A percentile compares a stretch with the other conserved stretches of the same genome.
Conservation (phyloP, 2,113 vertebrate species). For the Lepus europaeus region DNA sequence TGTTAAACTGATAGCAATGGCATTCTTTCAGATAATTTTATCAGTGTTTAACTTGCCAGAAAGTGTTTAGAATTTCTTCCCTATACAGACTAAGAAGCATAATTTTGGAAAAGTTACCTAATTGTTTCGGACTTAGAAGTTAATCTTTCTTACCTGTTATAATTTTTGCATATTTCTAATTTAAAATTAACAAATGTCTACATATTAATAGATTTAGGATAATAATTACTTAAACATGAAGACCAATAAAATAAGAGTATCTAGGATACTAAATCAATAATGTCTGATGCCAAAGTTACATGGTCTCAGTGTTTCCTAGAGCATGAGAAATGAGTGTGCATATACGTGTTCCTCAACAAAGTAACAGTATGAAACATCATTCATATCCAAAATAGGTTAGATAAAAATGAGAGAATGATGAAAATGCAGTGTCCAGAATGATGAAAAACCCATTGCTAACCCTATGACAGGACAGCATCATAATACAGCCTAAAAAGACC, state of each 20-base stretch:
- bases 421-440: background rate
- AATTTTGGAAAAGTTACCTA: slow-evolving; percentile 20
- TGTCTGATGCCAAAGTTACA: background rate
- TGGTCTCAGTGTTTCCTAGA: background rate
- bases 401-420: background rate
- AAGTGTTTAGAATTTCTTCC: slow-evolving; percentile 10
- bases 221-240: background rate
- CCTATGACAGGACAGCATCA: too few species aligned
- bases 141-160: slow-evolving; percentile 21
- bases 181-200: slow-evolving; percentile 12
- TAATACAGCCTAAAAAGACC: background rate
- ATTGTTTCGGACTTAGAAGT: slow-evolving; percentile 42
- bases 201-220: slow-evolving; percentile 10
- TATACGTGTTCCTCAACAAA: background rate
- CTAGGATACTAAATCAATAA: background rate
- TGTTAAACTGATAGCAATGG: background rate
- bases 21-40: slow-evolving; percentile 43
- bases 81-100: slow-evolving; percentile 21
- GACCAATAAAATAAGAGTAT: background rate
- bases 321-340: background rate
- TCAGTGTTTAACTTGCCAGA: slow-evolving; percentile 7
- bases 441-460: background rate
- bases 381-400: background rate
- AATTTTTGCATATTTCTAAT: slow-evolving; percentile 35
- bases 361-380: background rate